phyloP scores from a whole-genome alignment of 2,797 vertebrate genomes.

The Acrocephalus scirpaceus region DNA sequence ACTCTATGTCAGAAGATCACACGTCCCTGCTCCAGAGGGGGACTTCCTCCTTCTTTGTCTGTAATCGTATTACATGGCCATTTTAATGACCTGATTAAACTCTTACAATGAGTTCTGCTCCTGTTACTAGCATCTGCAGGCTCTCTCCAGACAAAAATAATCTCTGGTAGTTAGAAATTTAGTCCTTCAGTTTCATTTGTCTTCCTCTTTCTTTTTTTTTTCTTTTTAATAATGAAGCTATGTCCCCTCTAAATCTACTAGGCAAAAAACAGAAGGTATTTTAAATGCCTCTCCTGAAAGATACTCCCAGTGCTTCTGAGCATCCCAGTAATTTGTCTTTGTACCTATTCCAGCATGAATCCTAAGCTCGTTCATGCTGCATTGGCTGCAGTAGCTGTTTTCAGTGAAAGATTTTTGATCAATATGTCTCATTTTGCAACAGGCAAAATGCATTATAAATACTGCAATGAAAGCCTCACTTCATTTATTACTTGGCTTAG shows the following conservation, averaged over 20 bases:
- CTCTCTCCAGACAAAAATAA: not conserved
- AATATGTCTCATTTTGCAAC: not conserved
- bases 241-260: not conserved
- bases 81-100: slow-evolving; percentile 27
- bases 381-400: not conserved
- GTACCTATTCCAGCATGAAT: not conserved
- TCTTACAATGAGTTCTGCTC: not conserved
- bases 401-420: not conserved
- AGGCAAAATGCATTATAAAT: not conserved
- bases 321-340: not conserved
- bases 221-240: not conserved
- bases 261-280: not conserved
- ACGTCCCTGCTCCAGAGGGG: not conserved
- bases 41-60: not conserved
- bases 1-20: not conserved
- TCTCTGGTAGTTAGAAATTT: not conserved
- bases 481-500: not conserved
- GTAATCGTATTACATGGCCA: not conserved
- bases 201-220: not conserved
- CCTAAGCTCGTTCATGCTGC: not conserved
- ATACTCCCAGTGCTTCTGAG: not conserved
- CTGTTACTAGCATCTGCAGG: not conserved
- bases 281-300: not conserved
- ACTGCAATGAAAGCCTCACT: not conserved
- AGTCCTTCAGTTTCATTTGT: not conserved